phyloP scores from a whole-genome alignment of 1,140 invertebrate genomes.

The Musca domestica region DNA sequence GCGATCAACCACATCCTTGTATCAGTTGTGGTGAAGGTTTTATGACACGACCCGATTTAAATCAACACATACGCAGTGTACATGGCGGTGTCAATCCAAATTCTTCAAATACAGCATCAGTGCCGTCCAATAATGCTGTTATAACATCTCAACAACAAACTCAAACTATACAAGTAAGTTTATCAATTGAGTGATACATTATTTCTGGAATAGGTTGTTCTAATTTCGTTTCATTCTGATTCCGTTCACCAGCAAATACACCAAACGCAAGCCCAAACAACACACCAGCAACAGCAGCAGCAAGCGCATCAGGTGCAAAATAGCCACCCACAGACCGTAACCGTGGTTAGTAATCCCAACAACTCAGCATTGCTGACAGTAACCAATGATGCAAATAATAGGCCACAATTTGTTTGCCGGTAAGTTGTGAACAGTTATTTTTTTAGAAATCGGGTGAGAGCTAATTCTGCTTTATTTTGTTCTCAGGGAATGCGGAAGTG shows the following conservation, averaged over 20 bases:
- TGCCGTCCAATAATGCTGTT: conserved; percentile 38
- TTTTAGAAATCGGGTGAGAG: too few species aligned
- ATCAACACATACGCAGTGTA: conserved; percentile 66
- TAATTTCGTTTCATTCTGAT: neutral
- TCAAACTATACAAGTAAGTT: conserved; percentile 25
- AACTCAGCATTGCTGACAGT: conserved; percentile 49
- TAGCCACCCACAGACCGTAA: conserved; percentile 52
- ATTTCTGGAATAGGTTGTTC: too few species aligned
- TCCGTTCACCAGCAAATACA: conserved; percentile 13
- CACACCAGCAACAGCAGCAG: conserved; percentile 36
- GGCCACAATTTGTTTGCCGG: conserved; percentile 55
- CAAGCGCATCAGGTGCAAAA: conserved; percentile 53
- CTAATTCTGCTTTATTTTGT: neutral
- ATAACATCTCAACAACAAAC: conserved; percentile 49
- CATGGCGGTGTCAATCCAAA: conserved; percentile 55
- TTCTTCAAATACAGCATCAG: conserved; percentile 50
- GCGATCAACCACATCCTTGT: conserved; percentile 66
- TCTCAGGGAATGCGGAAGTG: conserved; percentile 64
- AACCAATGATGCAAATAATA: conserved; percentile 41
- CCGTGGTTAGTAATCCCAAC: conserved; percentile 50
- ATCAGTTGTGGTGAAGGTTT: conserved; percentile 75
- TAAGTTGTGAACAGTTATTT: conserved; percentile 30
- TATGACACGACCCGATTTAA: conserved; percentile 66
- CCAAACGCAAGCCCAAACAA: conserved; percentile 31
- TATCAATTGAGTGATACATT: too few species aligned